Evolutionary conservation across 2,888 invertebrate genomes (phyloP).

Genomic region (Troglohyphantes excavatus): DNA sequence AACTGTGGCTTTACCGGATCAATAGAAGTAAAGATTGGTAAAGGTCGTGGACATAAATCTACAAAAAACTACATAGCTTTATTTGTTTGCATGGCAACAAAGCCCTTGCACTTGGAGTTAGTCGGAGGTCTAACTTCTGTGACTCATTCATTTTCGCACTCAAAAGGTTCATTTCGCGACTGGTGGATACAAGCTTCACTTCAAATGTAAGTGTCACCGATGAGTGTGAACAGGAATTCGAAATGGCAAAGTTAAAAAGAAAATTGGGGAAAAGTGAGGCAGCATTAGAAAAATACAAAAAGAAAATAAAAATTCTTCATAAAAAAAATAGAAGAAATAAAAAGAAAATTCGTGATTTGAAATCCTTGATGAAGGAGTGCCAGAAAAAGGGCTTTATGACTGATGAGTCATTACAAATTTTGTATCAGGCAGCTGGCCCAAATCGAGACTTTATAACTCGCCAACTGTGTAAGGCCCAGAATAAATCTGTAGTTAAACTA

Average conservation of each 20-base stretch:
- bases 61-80: conserved; percentile 1
- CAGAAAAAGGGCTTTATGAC: not conserved
- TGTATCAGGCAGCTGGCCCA: not conserved
- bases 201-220: too few relatives aligned
- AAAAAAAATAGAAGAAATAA: not conserved
- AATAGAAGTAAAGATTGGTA: not conserved
- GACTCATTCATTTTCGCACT: conserved; percentile 5
- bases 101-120: conserved; percentile 1
- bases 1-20: not conserved
- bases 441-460: not conserved
- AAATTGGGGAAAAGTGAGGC: not conserved
- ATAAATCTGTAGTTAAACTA: not conserved
- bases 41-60: not conserved
- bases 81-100: conserved; percentile 17
- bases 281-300: not conserved
- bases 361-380: not conserved
- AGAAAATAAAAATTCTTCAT: not conserved
- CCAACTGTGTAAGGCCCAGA: not conserved
- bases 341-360: not conserved
- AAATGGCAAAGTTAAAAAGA: not conserved
- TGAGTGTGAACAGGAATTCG: not conserved
- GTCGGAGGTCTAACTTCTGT: not conserved
- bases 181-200: too few relatives aligned
- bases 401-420: not conserved
- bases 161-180: not conserved